Evolutionary conservation across 2,113 vertebrate genomes (phyloP).

Genomic region (Conger conger): DNA sequence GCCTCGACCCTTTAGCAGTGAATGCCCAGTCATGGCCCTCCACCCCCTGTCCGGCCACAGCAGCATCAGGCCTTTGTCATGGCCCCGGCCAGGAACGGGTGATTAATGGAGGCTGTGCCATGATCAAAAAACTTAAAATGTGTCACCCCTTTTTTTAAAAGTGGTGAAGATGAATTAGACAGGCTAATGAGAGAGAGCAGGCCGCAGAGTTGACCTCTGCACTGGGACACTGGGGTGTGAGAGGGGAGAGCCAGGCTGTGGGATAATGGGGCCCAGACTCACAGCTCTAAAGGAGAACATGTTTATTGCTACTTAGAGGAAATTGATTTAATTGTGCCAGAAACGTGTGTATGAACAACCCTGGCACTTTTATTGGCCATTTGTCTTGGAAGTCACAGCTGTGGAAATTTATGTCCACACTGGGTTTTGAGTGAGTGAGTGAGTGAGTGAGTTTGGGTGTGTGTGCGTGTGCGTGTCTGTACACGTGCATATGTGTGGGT

Average conservation of each 20-base stretch:
- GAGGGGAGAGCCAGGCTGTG: slow-evolving; percentile 64
- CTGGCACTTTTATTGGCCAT: slow-evolving; percentile 95
- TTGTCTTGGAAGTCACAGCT: slow-evolving; percentile 76
- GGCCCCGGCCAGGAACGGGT: slow-evolving; percentile 63
- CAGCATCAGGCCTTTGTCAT: slow-evolving; percentile 71
- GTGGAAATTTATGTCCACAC: slow-evolving; percentile 65
- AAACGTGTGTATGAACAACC: slow-evolving; percentile 86
- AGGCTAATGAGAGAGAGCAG: slow-evolving; percentile 85
- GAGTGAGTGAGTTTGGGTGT: slow-evolving; percentile 29
- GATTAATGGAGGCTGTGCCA: slow-evolving; percentile 82
- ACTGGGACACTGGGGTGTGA: slow-evolving; percentile 78
- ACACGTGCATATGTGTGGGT: slow-evolving; percentile 31
- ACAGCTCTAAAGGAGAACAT: slow-evolving; percentile 95
- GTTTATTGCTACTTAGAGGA: slow-evolving; percentile 98
- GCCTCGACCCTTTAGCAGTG: slow-evolving; percentile 45
- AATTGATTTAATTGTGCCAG: slow-evolving; percentile 98
- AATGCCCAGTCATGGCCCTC: slow-evolving; percentile 41
- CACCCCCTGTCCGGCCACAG: slow-evolving; percentile 52
- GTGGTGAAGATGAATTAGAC: slow-evolving; percentile 83
- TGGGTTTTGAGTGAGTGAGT: slow-evolving; percentile 51
- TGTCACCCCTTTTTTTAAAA: slow-evolving; percentile 64
- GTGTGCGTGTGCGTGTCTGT: slow-evolving; percentile 5
- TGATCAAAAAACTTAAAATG: slow-evolving; percentile 76
- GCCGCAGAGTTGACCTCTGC: slow-evolving; percentile 75
- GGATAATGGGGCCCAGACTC: slow-evolving; percentile 83